Evolutionary conservation across 1,140 invertebrate genomes (phyloP).

Genomic region (Lanistes nyassanus): DNA sequence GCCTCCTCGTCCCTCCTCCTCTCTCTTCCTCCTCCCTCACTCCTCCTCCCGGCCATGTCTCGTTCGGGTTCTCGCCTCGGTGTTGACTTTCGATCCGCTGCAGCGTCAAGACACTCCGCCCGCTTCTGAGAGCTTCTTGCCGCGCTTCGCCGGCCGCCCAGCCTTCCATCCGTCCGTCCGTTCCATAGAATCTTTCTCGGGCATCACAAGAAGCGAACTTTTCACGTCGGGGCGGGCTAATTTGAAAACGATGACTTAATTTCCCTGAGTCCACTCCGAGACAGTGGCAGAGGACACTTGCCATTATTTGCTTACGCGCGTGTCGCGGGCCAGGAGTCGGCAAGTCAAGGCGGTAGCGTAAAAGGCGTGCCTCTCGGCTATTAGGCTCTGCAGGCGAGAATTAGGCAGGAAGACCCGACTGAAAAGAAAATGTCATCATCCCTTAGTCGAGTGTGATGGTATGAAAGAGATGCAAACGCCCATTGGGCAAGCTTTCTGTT

Average conservation of each 20-base stretch:
- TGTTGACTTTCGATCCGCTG: too few species aligned
- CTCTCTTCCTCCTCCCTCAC: too few species aligned
- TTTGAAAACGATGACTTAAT: conserved; percentile 29
- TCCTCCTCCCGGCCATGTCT: too few species aligned
- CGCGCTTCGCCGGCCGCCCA: neutral
- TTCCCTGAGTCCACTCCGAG: conserved; percentile 10
- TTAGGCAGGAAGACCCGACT: neutral
- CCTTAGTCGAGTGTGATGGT: neutral
- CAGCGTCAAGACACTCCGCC: neutral
- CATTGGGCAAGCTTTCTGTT: neutral
- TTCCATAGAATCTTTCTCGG: neutral
- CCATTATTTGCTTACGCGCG: conserved; percentile 1
- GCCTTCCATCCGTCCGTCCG: neutral
- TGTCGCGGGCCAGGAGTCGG: neutral
- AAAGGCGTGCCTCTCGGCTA: too few species aligned
- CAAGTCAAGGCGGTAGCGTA: too few species aligned
- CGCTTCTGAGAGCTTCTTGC: neutral
- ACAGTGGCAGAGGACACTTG: neutral
- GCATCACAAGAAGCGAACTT: neutral
- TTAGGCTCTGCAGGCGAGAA: neutral
- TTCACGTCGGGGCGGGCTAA: conserved; percentile 9
- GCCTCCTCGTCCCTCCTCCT: too few species aligned
- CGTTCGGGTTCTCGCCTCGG: too few species aligned
- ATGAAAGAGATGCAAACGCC: conserved; percentile 1
- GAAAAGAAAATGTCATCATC: neutral